Percentiles rank a stretch among this genome's conserved stretches.
phyloP scores from a whole-genome alignment of 1,140 invertebrate species.

The Frieseomelitta varia region DNA sequence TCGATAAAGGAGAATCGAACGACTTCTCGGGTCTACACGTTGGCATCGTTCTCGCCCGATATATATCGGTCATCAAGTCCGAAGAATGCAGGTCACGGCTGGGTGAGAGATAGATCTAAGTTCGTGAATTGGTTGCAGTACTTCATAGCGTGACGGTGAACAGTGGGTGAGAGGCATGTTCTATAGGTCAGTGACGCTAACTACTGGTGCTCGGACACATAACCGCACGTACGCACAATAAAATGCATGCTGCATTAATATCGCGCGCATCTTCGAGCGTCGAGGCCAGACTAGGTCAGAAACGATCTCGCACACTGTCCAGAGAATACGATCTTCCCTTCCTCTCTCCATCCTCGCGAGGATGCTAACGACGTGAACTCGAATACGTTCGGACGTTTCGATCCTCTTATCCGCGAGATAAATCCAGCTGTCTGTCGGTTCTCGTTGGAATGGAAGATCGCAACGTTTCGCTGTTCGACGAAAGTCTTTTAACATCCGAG shows the following conservation, averaged over 20 bases:
- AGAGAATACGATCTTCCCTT: neutral
- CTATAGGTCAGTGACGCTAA: constrained; percentile 53
- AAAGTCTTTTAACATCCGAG: neutral
- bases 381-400: too few species aligned
- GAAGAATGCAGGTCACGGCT: constrained; percentile 54
- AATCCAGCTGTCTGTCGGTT: neutral
- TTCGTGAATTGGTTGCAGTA: constrained; percentile 42
- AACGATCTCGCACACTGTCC: neutral
- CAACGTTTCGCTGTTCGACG: neutral
- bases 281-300: neutral
- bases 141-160: constrained; percentile 38
- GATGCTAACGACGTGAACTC: neutral
- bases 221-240: constrained; percentile 45
- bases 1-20: constrained; percentile 3
- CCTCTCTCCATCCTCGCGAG: neutral
- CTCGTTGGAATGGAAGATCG: neutral
- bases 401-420: neutral
- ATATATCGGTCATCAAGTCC: constrained; percentile 15
- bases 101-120: constrained; percentile 36
- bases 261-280: neutral
- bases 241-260: constrained; percentile 26
- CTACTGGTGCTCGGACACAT: constrained; percentile 48
- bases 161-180: constrained; percentile 38
- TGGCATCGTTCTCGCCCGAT: neutral
- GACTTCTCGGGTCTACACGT: neutral